These are phyloP conservation scores for Bubo bubo DNA, from an alignment of 2,113 vertebrate species.

Conservation along the genomic window DNA sequence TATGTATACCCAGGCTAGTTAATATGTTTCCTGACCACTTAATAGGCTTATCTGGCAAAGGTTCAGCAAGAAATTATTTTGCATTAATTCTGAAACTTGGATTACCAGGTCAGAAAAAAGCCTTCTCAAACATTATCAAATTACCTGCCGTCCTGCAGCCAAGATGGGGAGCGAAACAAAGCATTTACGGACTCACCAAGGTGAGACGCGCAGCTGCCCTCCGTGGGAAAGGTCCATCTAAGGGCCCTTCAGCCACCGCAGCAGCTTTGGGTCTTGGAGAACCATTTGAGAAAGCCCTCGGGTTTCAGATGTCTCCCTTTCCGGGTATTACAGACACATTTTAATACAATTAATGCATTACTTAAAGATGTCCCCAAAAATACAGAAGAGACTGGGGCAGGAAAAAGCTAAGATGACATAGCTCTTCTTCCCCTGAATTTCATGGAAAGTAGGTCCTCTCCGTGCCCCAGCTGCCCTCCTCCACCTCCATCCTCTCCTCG, in stretches of 20 bases:
- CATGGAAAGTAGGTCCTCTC: not conserved
- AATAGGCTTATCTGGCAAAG: not conserved
- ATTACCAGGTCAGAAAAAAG: not conserved
- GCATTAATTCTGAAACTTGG: not conserved
- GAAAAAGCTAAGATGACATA: not conserved
- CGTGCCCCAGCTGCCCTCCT: not conserved
- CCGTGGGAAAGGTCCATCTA: not conserved
- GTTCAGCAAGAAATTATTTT: not conserved
- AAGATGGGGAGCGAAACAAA: too few species aligned
- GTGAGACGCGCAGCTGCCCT: not conserved
- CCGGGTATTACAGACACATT: not conserved
- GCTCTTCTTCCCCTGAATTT: not conserved
- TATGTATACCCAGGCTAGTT: not conserved
- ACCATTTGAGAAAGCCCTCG: not conserved
- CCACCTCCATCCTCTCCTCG: not conserved
- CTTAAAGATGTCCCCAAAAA: not conserved
- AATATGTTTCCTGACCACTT: not conserved
- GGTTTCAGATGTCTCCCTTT: not conserved
- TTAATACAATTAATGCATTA: not conserved
- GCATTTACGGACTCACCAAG: fast-evolving
- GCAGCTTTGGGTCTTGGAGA: not conserved
- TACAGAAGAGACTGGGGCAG: not conserved
- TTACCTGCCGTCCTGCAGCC: not conserved
- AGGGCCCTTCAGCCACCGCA: not conserved
- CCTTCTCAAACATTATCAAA: too few species aligned